Evolutionary conservation across 64 coral and sea anemone species (phyloP).

Genomic region (Hydrozoanthus tunicans): DNA sequence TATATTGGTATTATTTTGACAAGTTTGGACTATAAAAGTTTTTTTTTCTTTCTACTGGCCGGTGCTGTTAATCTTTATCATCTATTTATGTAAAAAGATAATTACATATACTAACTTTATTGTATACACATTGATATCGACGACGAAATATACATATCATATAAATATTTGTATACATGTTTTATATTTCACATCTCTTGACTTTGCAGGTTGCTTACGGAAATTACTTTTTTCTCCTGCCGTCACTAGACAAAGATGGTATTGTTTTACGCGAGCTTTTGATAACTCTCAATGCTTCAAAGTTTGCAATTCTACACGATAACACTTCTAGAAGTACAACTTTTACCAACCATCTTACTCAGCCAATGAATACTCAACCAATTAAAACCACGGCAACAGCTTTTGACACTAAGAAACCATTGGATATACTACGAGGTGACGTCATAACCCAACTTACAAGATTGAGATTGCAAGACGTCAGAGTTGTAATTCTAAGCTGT

Average conservation of each 20-base stretch:
- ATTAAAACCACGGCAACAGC: background rate
- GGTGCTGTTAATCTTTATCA: too few species aligned
- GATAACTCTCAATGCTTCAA: background rate
- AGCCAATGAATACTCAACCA: background rate
- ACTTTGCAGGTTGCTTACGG: constrained; percentile 7
- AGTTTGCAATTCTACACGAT: constrained; percentile 49
- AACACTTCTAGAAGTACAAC: constrained; percentile 21
- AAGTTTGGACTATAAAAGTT: too few species aligned
- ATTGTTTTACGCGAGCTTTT: constrained; percentile 18
- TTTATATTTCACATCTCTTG: background rate
- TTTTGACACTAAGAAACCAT: background rate
- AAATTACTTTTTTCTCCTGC: constrained; percentile 36
- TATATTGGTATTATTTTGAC: too few species aligned
- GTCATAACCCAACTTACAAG: constrained; percentile 26
- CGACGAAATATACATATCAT: background rate
- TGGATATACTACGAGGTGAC: constrained; percentile 11
- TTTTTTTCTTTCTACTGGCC: too few species aligned
- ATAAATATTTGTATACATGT: background rate
- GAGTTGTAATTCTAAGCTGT: background rate
- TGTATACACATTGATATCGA: background rate
- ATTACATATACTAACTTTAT: too few species aligned
- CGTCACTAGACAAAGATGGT: constrained; percentile 35
- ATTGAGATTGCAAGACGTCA: constrained; percentile 1
- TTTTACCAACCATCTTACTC: background rate
- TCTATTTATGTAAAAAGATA: too few species aligned